Conservation (phyloP, 2,113 vertebrate species). For the Pterocles gutturalis region DNA sequence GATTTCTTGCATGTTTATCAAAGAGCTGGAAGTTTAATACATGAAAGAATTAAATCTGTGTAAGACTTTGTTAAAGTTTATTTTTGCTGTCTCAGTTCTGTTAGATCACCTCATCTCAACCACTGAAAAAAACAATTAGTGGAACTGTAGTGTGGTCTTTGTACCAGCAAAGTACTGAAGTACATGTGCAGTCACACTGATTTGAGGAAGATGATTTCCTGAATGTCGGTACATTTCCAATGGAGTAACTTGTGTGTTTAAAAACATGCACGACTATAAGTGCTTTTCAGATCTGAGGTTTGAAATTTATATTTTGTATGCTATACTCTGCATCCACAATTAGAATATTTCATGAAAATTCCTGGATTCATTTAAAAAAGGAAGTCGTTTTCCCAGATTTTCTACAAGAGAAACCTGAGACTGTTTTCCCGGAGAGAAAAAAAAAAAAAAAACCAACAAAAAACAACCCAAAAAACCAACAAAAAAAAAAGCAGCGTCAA, state of each 20-base stretch:
- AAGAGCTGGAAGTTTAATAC: background rate
- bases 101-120: background rate
- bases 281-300: background rate
- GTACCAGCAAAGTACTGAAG: background rate
- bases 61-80: background rate
- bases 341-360: conserved; percentile 20
- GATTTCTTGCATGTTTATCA: background rate
- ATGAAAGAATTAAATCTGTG: background rate
- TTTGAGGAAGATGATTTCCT: background rate
- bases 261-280: background rate
- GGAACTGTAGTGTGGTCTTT: background rate
- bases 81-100: background rate
- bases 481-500: background rate
- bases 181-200: background rate
- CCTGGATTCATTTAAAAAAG: background rate
- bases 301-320: background rate
- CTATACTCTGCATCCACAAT: background rate
- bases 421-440: background rate
- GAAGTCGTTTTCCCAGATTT: conserved; percentile 16
- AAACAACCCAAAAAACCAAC: too few species aligned
- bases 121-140: fast-evolving
- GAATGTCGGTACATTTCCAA: background rate
- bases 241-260: background rate
- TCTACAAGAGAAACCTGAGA: conserved; percentile 27
- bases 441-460: too few species aligned